phyloP scores from a whole-genome alignment of 37 sponge, comb jelly and placozoan species.

The Geodia barretti region DNA sequence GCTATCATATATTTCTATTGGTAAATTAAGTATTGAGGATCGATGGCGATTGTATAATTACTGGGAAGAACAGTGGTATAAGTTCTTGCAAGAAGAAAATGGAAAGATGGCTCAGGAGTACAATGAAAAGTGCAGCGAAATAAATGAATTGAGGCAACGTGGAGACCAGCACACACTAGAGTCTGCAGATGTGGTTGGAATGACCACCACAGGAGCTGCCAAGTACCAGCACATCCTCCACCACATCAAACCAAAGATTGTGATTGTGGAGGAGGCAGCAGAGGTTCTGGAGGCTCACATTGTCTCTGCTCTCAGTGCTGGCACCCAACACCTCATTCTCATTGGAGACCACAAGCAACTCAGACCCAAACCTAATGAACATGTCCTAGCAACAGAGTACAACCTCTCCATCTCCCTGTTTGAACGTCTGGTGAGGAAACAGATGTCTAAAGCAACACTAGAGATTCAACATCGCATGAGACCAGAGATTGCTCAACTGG shows the following conservation, averaged over 20 bases:
- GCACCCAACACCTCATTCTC: conserved; percentile 87
- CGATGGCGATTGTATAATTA: conserved; percentile 66
- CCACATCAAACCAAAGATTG: conserved; percentile 76
- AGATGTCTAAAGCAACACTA: conserved; percentile 76
- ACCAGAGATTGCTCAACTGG: conserved; percentile 82
- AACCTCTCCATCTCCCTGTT: conserved; percentile 90
- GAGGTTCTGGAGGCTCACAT: conserved; percentile 93
- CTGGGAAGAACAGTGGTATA: conserved; percentile 66
- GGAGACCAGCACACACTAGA: too few relatives aligned
- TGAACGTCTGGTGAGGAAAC: conserved; percentile 74
- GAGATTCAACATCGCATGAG: conserved; percentile 90
- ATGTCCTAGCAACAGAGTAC: conserved; percentile 70
- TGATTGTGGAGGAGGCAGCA: conserved; percentile 94
- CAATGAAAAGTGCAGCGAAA: background rate
- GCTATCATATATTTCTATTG: too few relatives aligned
- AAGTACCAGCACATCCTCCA: conserved; percentile 80
- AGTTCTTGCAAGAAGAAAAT: too few relatives aligned
- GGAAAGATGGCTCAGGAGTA: too few relatives aligned
- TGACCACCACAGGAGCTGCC: conserved; percentile 96
- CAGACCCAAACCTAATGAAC: conserved; percentile 83
- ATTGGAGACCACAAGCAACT: conserved; percentile 98
- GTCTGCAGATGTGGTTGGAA: conserved; percentile 83
- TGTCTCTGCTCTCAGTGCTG: conserved; percentile 75
- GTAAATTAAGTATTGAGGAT: too few relatives aligned
- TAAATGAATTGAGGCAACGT: background rate